phyloP scores from a whole-genome alignment of 2,113 vertebrate genomes.

The Caracal caracal region DNA sequence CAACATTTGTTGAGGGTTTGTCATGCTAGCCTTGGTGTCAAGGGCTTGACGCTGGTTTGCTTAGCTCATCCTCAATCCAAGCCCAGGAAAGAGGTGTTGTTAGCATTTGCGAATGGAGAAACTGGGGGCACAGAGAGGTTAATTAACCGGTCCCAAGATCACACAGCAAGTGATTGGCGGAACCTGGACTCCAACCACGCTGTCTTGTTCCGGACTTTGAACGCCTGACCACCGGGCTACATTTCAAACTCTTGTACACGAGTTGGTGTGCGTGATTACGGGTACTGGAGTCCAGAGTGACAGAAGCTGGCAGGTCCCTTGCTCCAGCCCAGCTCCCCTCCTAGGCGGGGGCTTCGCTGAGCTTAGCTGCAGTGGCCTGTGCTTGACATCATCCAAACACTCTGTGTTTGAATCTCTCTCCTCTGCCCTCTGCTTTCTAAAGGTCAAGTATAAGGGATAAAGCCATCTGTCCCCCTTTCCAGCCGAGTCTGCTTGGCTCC shows the following conservation, averaged over 20 bases:
- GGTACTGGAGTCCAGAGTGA: neutral
- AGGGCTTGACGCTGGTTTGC: accelerated
- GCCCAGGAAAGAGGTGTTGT: neutral
- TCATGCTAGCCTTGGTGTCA: neutral
- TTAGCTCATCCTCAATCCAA: neutral
- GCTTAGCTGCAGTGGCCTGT: neutral
- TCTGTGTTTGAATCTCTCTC: no score
- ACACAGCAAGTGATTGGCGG: neutral
- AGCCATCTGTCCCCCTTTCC: neutral
- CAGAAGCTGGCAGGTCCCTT: neutral
- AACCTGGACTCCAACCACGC: neutral
- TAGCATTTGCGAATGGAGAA: neutral
- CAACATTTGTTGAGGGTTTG: no score
- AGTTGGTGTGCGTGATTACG: accelerated
- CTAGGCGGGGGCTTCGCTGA: neutral
- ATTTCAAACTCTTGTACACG: neutral
- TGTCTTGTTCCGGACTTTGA: neutral
- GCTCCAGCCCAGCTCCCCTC: neutral
- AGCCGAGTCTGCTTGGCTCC: neutral
- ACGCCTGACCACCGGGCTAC: neutral
- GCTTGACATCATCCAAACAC: neutral
- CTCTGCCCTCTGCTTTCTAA: neutral
- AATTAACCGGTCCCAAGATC: neutral
- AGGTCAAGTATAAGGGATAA: neutral
- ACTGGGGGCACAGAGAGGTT: neutral